Evolutionary conservation across 2,113 vertebrate species (phyloP), one percentile per base, ranked within the genome.

Genomic region (Chlamydotis undulata): DNA sequence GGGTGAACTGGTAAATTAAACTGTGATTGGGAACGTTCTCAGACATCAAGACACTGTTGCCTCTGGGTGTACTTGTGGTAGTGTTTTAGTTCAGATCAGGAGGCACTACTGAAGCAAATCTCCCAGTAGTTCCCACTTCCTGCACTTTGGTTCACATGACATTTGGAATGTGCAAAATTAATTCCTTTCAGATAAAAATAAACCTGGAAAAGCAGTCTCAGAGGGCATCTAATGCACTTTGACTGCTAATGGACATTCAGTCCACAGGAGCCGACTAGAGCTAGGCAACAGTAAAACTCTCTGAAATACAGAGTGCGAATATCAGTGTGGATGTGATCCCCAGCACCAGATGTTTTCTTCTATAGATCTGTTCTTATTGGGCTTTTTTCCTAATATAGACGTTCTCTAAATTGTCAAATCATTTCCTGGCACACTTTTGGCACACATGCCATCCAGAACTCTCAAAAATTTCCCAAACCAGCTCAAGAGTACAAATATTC

Each of bases 111-210:
- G 57, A 84, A 91, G 53, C 29, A 96, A 91, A 91, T 84, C 24
- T 95, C 84, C 61, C 61, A 89, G 70, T 23, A 73, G 77, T 65
- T 94, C 74, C 84, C 70, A 56, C 69, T 95, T 93, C 81, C 77
- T 95, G 70, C 70, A 68, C 91, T 95, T 97, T 79, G 57, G n/a
- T 89, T 95, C 94, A 87, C 81, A 96, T 94, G 65, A 61, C 29
- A 71, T 79, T 91, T 78, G 78, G 91, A 96, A 96, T 82, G 87
- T 89, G 84, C 43, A 91, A 96, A 96, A 94, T 75, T 3, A 87
- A 96, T 93, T 93, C 81, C 77, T 94, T 91, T 89, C 61, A 94
- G 93, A 95, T 79, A 96, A 96, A 97, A 96, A 95, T 96, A 96
- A 94, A 96, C 69, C 78, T 89, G 33, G 57, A 91, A 74, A 12